Evolutionary conservation across 2,797 vertebrate species (phyloP), one percentile per base, ranked within the genome.

Genomic region (Pantherophis vulpinus): DNA sequence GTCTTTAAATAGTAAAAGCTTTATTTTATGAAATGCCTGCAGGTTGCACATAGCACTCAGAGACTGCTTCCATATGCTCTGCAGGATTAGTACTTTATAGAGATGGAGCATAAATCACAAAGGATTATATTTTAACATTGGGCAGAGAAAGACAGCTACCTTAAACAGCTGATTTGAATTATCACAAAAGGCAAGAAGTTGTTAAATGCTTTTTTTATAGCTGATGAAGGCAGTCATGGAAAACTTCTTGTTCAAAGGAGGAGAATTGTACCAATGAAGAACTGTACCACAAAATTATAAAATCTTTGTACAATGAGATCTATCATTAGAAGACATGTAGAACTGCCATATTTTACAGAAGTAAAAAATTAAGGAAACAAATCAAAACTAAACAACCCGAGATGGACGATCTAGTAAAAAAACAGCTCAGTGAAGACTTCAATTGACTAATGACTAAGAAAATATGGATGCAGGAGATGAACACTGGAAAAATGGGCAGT

Each of bases 1-100:
- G 97, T 93, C 87, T 92, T 88, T 10, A 56, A 94, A 89, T 16
- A 95, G 93, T 93, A 96, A 91, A 58, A 95, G 51, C 20, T 94
- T 88, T 58, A 58, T 54, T 90, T 61, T 27, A 83, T 54, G 90
- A 91, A 86, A 79, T 18, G 2, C 23, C 12, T 12, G 20, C n/a
- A 61, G 47, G 12, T 47, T 13, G 13, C 20, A 56, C 5, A 56
- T 20, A 83, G 29, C 2, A 54, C 51, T 3, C 10, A 37, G 63
- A 20, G 12, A 66, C 6, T 56, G 47, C 27, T 87, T 66, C 51
- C 25, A 37, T 63, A 42, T 42, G 29, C 27, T 42, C 56, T 89
- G 7, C 32, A 29, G 55, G n/a, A 42, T 13, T 79, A 20, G 32
- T 29, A 58, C 32, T 32, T 54, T 32, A 25, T 32, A 23, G 32